Evolutionary conservation across 2,888 invertebrate genomes (phyloP).

Genomic region (Leucania comma): DNA sequence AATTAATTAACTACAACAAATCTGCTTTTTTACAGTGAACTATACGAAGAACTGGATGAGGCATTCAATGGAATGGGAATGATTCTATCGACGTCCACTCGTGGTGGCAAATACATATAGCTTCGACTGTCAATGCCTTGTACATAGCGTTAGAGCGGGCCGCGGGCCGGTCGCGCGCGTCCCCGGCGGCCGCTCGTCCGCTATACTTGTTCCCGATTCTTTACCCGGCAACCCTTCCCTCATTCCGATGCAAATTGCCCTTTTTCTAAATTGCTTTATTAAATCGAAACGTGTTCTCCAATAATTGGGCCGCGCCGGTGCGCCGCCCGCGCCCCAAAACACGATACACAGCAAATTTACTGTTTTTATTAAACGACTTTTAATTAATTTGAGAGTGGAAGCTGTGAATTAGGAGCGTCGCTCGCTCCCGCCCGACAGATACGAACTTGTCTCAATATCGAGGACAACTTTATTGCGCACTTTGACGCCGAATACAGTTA

Average conservation of each 20-base stretch:
- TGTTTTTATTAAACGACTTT: conserved; percentile 77
- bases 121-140: neutral
- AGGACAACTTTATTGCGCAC: conserved; percentile 52
- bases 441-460: conserved; percentile 51
- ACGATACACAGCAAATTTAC: conserved; percentile 72
- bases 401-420: conserved; percentile 65
- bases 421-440: conserved; percentile 38
- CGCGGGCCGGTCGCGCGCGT: conserved; percentile 5
- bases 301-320: conserved; percentile 76
- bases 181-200: conserved; percentile 57
- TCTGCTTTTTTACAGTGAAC: neutral
- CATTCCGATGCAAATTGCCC: conserved; percentile 85
- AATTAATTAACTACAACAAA: conserved; percentile 7
- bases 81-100: neutral
- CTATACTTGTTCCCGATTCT: conserved; percentile 49
- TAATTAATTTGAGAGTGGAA: conserved; percentile 72
- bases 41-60: neutral
- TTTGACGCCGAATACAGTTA: conserved; percentile 46
- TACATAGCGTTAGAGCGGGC: neutral
- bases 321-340: conserved; percentile 61
- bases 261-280: conserved; percentile 89
- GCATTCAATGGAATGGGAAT: neutral
- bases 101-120: neutral
- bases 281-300: conserved; percentile 87
- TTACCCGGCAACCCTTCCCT: conserved; percentile 78